These are phyloP conservation scores for Drosophila niveifrons DNA, from an alignment of 2,888 invertebrate genomes.

Conservation along the genomic window DNA sequence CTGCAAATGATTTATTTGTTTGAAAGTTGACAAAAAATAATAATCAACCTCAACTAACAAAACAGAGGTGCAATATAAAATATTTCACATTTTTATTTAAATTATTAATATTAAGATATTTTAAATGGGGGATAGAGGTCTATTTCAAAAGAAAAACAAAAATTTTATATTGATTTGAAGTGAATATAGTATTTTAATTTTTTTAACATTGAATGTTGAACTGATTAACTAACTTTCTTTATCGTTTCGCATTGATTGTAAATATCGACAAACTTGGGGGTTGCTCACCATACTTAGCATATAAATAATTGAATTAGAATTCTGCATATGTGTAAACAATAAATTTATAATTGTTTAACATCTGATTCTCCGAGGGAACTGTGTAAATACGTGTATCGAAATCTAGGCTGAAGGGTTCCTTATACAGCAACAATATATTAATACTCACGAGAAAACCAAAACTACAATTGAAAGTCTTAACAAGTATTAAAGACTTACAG, in stretches of 20 bases:
- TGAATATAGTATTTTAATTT: neutral
- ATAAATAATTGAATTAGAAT: conserved; percentile 22
- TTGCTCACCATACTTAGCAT: neutral
- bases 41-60: neutral
- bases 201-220: neutral
- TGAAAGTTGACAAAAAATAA: neutral
- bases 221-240: neutral
- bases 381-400: conserved; percentile 64
- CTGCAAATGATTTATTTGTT: neutral
- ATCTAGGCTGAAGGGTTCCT: conserved; percentile 52
- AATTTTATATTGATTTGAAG: neutral
- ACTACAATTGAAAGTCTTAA: conserved; percentile 40
- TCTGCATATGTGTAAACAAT: conserved; percentile 50
- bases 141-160: neutral
- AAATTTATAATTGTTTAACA: conserved; percentile 24
- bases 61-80: neutral
- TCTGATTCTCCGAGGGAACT: conserved; percentile 37
- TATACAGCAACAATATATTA: conserved; percentile 20
- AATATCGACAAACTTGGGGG: conserved; percentile 18
- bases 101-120: too few relatives aligned
- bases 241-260: conserved; percentile 31
- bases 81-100: neutral
- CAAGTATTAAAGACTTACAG: conserved; percentile 61
- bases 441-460: conserved; percentile 27
- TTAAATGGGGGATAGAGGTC: too few relatives aligned